Evolutionary conservation across 2,888 invertebrate species (phyloP).

Genomic region (Dryocosmus kuriphilus): DNA sequence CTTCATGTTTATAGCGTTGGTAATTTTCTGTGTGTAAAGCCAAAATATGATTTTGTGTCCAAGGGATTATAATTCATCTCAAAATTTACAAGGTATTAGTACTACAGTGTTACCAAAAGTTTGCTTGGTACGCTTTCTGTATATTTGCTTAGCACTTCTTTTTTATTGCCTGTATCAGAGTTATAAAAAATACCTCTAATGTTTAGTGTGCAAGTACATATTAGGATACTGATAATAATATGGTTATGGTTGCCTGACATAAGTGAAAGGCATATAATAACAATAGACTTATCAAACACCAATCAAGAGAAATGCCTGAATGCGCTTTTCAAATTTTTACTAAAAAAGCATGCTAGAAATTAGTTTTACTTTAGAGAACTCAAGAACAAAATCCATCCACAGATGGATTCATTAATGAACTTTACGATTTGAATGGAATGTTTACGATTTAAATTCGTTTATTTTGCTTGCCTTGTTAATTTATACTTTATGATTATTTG

Average conservation of each 20-base stretch:
- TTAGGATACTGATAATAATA: neutral
- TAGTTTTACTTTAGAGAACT: neutral
- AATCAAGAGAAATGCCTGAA: neutral
- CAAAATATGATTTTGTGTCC: neutral
- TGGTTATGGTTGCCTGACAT: neutral
- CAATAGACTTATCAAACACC: too few species aligned
- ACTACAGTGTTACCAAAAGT: neutral
- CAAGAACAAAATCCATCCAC: neutral
- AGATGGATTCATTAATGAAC: neutral
- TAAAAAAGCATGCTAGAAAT: neutral
- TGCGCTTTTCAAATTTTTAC: neutral
- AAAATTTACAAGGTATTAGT: neutral
- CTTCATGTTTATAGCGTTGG: neutral
- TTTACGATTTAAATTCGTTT: neutral
- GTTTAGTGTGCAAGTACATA: neutral
- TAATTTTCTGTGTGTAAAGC: neutral
- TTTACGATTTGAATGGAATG: neutral
- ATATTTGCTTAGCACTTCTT: neutral
- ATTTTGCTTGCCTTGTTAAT: neutral
- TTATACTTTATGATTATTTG: neutral
- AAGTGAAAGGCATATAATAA: too few species aligned
- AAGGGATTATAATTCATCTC: conserved; percentile 13
- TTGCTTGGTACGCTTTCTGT: neutral
- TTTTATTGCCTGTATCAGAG: neutral
- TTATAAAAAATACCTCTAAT: too few species aligned